phyloP scores from a whole-genome alignment of 1,140 invertebrate species.

The Helicoverpa zea region DNA sequence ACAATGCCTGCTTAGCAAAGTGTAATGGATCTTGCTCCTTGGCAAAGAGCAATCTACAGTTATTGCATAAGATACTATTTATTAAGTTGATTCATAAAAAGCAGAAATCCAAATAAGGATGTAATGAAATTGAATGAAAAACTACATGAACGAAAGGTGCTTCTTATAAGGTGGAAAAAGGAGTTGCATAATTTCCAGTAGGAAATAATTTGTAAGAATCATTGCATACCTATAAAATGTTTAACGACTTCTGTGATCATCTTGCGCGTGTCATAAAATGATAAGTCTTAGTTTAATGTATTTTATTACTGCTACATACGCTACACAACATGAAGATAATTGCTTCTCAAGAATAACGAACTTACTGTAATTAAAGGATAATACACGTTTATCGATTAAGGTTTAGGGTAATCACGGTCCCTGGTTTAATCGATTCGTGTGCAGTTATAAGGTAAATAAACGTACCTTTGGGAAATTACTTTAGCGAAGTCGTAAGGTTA shows the following conservation, averaged over 20 bases:
- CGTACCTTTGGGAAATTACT: conserved; percentile 40
- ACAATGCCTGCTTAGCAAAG: no score
- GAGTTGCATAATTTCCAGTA: no score
- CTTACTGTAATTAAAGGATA: conserved; percentile 36
- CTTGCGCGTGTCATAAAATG: conserved; percentile 2
- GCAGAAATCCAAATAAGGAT: no score
- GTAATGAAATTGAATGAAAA: no score
- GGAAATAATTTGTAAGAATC: neutral
- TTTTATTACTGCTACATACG: neutral
- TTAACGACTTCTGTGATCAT: neutral
- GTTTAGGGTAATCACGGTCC: conserved; percentile 29
- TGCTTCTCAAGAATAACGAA: conserved; percentile 21
- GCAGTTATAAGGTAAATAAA: conserved; percentile 31
- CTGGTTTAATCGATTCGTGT: conserved; percentile 21
- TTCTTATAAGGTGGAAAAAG: no score
- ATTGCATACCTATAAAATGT: neutral
- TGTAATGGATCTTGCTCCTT: no score
- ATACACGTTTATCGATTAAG: conserved; percentile 7
- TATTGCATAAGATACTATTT: no score
- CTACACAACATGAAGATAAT: conserved; percentile 17
- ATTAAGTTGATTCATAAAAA: no score
- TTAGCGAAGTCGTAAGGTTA: conserved; percentile 40
- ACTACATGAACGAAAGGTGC: no score
- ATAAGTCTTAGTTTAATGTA: neutral
- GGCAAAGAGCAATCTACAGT: no score